A percentile compares a stretch with the other conserved stretches of the same genome.
phyloP scores from a whole-genome alignment of 2,888 invertebrate species.

The Thyatira batis region DNA sequence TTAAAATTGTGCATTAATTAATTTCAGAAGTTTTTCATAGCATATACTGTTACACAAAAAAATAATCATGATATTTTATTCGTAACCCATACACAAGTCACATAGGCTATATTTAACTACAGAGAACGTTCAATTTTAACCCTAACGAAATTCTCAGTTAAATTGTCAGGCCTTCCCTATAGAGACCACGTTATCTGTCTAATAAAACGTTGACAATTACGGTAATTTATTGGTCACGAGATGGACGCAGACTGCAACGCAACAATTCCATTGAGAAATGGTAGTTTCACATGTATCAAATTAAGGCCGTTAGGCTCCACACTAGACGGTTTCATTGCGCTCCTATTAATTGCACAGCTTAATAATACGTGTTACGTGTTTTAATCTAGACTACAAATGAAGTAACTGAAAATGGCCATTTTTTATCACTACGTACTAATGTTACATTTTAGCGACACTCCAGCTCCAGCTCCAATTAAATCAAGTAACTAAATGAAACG shows the following conservation, averaged over 20 bases:
- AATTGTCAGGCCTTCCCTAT: slow-evolving; percentile 21
- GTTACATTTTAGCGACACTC: too few relatives aligned
- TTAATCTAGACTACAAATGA: neutral
- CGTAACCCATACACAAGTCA: too few relatives aligned
- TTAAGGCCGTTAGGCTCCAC: slow-evolving; percentile 17
- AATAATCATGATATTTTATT: too few relatives aligned
- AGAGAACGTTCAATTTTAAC: too few relatives aligned
- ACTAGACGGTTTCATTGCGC: slow-evolving; percentile 7
- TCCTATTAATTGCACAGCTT: neutral
- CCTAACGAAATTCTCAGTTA: neutral
- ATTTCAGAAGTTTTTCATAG: neutral
- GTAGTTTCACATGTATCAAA: slow-evolving; percentile 19
- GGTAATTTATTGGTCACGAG: slow-evolving; percentile 53
- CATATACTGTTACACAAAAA: too few relatives aligned
- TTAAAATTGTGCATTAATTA: neutral
- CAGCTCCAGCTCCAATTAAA: too few relatives aligned
- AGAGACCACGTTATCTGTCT: slow-evolving; percentile 47
- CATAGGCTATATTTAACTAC: neutral
- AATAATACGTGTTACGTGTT: neutral
- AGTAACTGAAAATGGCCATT: too few relatives aligned
- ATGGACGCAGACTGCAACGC: slow-evolving; percentile 36
- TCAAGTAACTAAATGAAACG: too few relatives aligned
- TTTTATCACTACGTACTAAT: too few relatives aligned
- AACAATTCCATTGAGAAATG: slow-evolving; percentile 19
- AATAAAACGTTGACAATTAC: slow-evolving; percentile 61